Percentiles rank a stretch among this genome's conserved stretches.
Conservation (phyloP, 1,140 invertebrate genomes). For the Saccostrea glomerata region DNA sequence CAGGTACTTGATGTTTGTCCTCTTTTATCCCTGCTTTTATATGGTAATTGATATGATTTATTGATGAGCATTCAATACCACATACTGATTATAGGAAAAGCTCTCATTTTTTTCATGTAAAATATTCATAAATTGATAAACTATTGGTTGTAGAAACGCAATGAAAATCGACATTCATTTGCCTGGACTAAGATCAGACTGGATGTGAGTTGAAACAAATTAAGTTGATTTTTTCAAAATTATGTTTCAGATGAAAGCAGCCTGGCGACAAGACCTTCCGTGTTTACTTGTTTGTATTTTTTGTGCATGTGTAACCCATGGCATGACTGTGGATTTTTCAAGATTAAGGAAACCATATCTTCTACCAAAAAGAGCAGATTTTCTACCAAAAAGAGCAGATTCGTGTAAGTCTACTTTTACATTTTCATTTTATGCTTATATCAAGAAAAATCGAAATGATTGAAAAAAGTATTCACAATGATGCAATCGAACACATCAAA, state of each 20-base stretch:
- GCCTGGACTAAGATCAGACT: background rate
- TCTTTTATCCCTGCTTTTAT: background rate
- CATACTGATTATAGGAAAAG: slow-evolving; percentile 24
- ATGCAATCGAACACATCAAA: too few species aligned
- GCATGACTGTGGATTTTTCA: slow-evolving; percentile 60
- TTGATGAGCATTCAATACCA: slow-evolving; percentile 33
- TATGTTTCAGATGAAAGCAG: slow-evolving; percentile 53
- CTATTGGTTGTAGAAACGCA: slow-evolving; percentile 1
- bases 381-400: slow-evolving; percentile 48
- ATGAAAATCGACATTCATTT: slow-evolving; percentile 9
- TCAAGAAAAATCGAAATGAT: too few species aligned
- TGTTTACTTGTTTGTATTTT: slow-evolving; percentile 49
- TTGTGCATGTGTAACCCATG: slow-evolving; percentile 54
- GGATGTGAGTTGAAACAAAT: background rate
- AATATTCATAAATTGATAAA: slow-evolving; percentile 19
- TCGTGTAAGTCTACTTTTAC: slow-evolving; percentile 44
- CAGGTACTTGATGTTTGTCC: background rate
- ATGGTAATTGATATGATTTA: background rate
- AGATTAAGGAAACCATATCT: slow-evolving; percentile 55
- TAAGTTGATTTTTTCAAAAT: background rate
- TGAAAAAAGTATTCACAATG: too few species aligned
- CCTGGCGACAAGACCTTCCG: slow-evolving; percentile 49
- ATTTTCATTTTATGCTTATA: too few species aligned
- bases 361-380: slow-evolving; percentile 48
- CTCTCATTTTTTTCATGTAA: background rate